phyloP scores from a whole-genome alignment of 1,140 invertebrate species.

The Neelides sp. region DNA sequence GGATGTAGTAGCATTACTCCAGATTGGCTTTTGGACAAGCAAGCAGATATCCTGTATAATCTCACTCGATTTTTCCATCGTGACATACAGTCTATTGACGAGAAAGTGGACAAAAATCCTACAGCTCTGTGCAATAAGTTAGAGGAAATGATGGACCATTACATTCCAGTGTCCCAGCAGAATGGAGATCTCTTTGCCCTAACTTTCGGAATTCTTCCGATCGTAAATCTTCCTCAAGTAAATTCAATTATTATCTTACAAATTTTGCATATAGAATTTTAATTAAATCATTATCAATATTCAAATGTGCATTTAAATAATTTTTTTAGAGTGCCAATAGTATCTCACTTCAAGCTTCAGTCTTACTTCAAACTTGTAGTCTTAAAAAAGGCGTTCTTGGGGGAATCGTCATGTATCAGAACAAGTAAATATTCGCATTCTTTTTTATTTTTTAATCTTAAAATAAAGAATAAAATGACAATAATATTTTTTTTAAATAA shows the following conservation, averaged over 20 bases:
- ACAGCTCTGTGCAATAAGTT: slow-evolving; percentile 53
- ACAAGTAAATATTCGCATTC: slow-evolving; percentile 46
- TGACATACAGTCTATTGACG: slow-evolving; percentile 53
- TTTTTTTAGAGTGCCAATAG: slow-evolving; percentile 55
- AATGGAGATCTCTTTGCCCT: slow-evolving; percentile 40
- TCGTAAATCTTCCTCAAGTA: slow-evolving; percentile 63
- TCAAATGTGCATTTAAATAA: not conserved
- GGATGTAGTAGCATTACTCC: slow-evolving; percentile 72
- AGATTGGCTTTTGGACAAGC: slow-evolving; percentile 60
- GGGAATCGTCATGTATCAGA: slow-evolving; percentile 65
- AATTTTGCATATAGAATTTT: not conserved
- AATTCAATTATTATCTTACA: slow-evolving; percentile 7
- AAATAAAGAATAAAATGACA: slow-evolving; percentile 9
- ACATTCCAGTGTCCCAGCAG: slow-evolving; percentile 55
- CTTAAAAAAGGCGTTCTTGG: slow-evolving; percentile 57
- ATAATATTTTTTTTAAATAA: not conserved
- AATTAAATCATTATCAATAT: not conserved
- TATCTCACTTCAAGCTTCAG: slow-evolving; percentile 65
- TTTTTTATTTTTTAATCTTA: slow-evolving; percentile 12
- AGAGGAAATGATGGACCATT: slow-evolving; percentile 69
- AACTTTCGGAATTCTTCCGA: slow-evolving; percentile 62
- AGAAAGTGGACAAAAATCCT: slow-evolving; percentile 43
- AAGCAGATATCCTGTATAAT: slow-evolving; percentile 54
- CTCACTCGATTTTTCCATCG: slow-evolving; percentile 64
- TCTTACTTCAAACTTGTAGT: slow-evolving; percentile 62